phyloP scores from a whole-genome alignment of 1,140 invertebrate genomes.

The Drosophila prosaltans region DNA sequence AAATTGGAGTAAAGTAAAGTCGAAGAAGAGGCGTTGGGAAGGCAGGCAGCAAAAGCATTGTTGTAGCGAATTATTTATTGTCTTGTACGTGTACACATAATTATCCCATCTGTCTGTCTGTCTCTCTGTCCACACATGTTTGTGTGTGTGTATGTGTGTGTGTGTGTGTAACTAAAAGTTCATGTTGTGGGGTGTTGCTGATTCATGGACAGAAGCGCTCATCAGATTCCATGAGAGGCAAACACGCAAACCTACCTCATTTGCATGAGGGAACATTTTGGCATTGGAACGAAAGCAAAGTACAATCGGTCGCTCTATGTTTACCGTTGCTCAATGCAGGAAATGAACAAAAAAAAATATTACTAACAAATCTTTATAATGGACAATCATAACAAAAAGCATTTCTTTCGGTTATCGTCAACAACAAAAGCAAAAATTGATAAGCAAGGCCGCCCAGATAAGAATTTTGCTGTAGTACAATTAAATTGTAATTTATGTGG shows the following conservation, averaged over 20 bases:
- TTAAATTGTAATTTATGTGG: slow-evolving; percentile 12
- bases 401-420: slow-evolving; percentile 7
- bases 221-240: slow-evolving; percentile 3
- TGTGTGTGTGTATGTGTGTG: not conserved
- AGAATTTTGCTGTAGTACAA: not conserved
- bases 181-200: slow-evolving; percentile 61
- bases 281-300: slow-evolving; percentile 34
- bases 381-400: slow-evolving; percentile 9
- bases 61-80: slow-evolving; percentile 75
- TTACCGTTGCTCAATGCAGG: slow-evolving; percentile 24
- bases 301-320: slow-evolving; percentile 14
- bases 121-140: slow-evolving; percentile 33
- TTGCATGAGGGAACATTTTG: slow-evolving; percentile 46
- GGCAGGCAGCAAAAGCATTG: slow-evolving; percentile 35
- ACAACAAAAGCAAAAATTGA: not conserved
- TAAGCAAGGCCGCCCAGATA: slow-evolving; percentile 12
- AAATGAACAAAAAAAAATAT: slow-evolving; percentile 19
- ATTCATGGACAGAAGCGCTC: slow-evolving; percentile 43
- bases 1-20: slow-evolving; percentile 37
- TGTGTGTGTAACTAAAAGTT: slow-evolving; percentile 54
- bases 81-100: slow-evolving; percentile 75
- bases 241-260: slow-evolving; percentile 53
- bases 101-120: slow-evolving; percentile 62
- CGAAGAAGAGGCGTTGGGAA: not conserved
- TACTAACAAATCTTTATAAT: slow-evolving; percentile 1